Conservation (phyloP, 2,888 invertebrate genomes). For the Polymixis lichenea region DNA sequence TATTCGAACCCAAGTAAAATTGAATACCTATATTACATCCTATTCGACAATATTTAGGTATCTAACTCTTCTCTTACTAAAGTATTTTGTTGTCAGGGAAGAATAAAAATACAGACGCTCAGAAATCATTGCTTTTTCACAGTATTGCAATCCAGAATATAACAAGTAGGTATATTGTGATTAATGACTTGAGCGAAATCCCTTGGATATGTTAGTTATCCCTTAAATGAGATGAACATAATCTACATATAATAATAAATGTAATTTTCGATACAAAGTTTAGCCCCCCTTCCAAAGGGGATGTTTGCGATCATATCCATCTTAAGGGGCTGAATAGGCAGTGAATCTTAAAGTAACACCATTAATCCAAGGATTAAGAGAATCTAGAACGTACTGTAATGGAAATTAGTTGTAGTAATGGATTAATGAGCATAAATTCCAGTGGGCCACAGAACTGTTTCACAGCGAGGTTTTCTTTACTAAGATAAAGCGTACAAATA, state of each 20-base stretch:
- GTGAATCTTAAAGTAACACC: slow-evolving; percentile 44
- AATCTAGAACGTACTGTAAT: slow-evolving; percentile 35
- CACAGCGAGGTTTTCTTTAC: slow-evolving; percentile 10
- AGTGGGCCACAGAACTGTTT: not conserved
- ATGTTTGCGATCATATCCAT: slow-evolving; percentile 38
- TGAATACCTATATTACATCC: not conserved
- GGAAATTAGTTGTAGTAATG: slow-evolving; percentile 42
- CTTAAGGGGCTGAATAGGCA: slow-evolving; percentile 25
- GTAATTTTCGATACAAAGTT: slow-evolving; percentile 31
- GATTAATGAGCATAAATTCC: slow-evolving; percentile 10
- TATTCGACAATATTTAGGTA: not conserved
- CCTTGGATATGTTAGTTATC: not conserved
- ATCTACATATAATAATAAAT: slow-evolving; percentile 37
- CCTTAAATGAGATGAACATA: slow-evolving; percentile 23
- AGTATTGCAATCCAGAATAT: not conserved
- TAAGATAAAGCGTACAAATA: too few relatives aligned
- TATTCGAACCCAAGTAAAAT: slow-evolving; percentile 29
- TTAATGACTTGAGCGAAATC: slow-evolving; percentile 8
- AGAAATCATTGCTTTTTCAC: not conserved
- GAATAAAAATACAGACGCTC: not conserved
- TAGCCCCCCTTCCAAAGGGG: slow-evolving; percentile 30
- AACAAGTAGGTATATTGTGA: slow-evolving; percentile 15
- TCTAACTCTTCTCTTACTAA: not conserved
- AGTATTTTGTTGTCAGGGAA: not conserved
- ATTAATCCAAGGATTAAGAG: slow-evolving; percentile 36